Conservation (phyloP, 2,113 vertebrate genomes). For the Melanocharis versteri region DNA sequence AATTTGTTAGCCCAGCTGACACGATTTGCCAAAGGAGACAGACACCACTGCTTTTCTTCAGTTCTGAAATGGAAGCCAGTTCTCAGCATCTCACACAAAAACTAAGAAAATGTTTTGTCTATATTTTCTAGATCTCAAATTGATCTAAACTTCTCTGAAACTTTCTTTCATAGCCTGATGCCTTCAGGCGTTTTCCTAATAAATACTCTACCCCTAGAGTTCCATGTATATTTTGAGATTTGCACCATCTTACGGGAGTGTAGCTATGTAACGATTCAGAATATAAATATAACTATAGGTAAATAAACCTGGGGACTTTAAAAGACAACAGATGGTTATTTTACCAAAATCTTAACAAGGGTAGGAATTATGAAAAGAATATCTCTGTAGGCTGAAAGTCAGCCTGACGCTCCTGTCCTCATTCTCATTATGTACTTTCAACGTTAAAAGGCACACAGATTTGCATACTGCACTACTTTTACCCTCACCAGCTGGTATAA, state of each 20-base stretch:
- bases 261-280: background rate
- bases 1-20: background rate
- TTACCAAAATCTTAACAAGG: background rate
- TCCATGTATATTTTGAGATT: background rate
- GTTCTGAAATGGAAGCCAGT: background rate
- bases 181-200: background rate
- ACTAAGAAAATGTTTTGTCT: background rate
- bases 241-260: background rate
- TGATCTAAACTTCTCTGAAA: background rate
- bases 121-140: background rate
- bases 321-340: background rate
- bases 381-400: background rate
- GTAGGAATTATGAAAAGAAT: background rate
- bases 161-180: background rate
- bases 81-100: background rate
- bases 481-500: background rate
- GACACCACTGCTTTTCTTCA: background rate
- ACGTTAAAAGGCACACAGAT: background rate
- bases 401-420: background rate
- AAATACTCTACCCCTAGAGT: background rate
- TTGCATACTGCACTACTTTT: background rate
- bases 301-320: background rate
- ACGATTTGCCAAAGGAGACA: background rate
- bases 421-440: background rate
- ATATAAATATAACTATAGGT: background rate